These are phyloP conservation scores for Acronicta leporina DNA, from an alignment of 2,888 invertebrate genomes.

Conservation along the genomic window DNA sequence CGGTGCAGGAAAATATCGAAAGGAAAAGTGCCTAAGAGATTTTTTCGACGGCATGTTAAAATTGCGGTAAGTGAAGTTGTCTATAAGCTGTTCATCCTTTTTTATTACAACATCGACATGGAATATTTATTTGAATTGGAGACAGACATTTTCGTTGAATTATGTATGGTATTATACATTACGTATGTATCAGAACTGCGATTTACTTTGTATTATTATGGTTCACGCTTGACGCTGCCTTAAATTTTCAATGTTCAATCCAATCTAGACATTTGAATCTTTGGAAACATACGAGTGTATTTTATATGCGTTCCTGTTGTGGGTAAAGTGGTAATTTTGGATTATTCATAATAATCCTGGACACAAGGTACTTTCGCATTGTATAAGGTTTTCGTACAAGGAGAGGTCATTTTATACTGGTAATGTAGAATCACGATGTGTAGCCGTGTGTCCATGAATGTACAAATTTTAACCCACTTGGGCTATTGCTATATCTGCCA, in stretches of 20 bases:
- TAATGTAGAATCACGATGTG: no score
- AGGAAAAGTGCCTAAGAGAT: no score
- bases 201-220: conserved; percentile 46
- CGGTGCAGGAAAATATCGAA: no score
- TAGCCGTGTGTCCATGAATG: no score
- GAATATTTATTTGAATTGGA: conserved; percentile 38
- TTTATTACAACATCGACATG: conserved; percentile 11
- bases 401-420: no score
- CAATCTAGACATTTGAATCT: conserved; percentile 56
- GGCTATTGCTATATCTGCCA: no score
- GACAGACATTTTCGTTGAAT: conserved; percentile 46
- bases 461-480: no score
- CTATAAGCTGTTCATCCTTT: conserved; percentile 1
- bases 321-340: no score
- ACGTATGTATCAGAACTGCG: conserved; percentile 46
- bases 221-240: conserved; percentile 46
- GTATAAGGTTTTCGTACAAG: no score
- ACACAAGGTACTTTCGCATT: no score
- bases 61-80: background rate
- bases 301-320: background rate
- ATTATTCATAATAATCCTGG: no score
- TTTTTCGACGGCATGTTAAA: no score
- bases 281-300: conserved; percentile 37
- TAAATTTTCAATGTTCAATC: conserved; percentile 50
- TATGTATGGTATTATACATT: conserved; percentile 52